Conservation (phyloP, 2,888 invertebrate species). For the Monoplex corrugatus region DNA sequence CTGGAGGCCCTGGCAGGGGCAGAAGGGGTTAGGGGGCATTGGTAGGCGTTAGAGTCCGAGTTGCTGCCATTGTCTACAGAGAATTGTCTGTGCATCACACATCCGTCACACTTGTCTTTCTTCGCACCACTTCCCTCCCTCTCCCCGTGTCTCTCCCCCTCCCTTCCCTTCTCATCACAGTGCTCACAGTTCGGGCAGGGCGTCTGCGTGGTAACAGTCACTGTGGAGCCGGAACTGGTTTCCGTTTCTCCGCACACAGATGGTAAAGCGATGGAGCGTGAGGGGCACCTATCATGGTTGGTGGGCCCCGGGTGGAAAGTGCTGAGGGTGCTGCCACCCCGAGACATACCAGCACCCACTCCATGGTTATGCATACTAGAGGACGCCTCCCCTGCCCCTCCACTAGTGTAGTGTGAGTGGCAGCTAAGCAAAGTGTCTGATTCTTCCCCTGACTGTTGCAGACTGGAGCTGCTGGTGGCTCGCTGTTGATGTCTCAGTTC, state of each 20-base stretch:
- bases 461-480: constrained; percentile 69
- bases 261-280: constrained; percentile 57
- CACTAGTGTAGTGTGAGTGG: constrained; percentile 60
- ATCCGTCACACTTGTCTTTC: constrained; percentile 1
- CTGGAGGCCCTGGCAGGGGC: constrained; percentile 32
- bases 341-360: constrained; percentile 42
- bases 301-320: constrained; percentile 74
- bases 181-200: constrained; percentile 38
- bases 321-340: constrained; percentile 61
- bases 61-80: not conserved
- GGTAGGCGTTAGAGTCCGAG: constrained; percentile 38
- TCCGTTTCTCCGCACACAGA: constrained; percentile 39
- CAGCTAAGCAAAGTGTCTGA: constrained; percentile 73
- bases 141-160: constrained; percentile 9
- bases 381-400: constrained; percentile 58
- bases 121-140: not conserved
- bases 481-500: not conserved
- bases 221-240: not conserved
- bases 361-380: constrained; percentile 67
- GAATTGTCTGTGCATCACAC: constrained; percentile 19
- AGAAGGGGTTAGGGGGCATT: not conserved
- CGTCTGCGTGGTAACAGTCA: constrained; percentile 15
- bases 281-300: constrained; percentile 62
- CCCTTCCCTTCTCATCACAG: not conserved
- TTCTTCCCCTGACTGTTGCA: constrained; percentile 73